A percentile compares a stretch with the other conserved stretches of the same genome.
phyloP scores from a whole-genome alignment of 2,888 invertebrate genomes.

The Caenorhabditis angaria region DNA sequence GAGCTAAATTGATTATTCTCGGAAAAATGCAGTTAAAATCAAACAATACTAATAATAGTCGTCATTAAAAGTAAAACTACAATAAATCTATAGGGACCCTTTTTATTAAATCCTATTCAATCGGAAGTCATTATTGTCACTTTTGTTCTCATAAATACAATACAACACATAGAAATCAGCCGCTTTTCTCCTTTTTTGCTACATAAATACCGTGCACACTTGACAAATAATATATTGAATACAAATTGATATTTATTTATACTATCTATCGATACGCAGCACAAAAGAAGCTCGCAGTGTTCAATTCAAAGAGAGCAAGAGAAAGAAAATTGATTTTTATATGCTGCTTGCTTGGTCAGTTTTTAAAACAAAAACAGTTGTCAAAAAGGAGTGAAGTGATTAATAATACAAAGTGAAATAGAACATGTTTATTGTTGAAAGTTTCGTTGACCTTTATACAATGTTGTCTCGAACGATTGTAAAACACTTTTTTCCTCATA shows the following conservation, averaged over 20 bases:
- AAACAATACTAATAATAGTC: no score
- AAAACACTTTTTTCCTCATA: no score
- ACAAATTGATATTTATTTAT: conserved; percentile 1
- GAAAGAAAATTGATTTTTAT: background rate
- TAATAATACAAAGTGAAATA: background rate
- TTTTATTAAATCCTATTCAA: background rate
- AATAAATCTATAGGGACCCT: no score
- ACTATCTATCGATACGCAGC: background rate
- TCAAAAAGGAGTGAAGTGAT: background rate
- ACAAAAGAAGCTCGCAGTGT: background rate
- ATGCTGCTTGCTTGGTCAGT: background rate
- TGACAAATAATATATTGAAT: background rate
- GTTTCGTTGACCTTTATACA: background rate
- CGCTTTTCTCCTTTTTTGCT: background rate
- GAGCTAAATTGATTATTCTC: no score
- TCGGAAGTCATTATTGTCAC: background rate
- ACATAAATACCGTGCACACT: background rate
- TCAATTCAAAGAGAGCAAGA: background rate
- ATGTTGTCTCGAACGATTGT: no score
- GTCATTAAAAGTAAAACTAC: no score
- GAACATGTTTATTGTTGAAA: background rate
- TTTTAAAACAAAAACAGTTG: background rate
- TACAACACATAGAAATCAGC: no score
- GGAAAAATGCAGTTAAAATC: background rate
- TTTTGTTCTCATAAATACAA: background rate